Evolutionary conservation across 1,140 invertebrate species (phyloP), one percentile per base, ranked within the genome.

Genomic region (Drosophila oshimai): DNA sequence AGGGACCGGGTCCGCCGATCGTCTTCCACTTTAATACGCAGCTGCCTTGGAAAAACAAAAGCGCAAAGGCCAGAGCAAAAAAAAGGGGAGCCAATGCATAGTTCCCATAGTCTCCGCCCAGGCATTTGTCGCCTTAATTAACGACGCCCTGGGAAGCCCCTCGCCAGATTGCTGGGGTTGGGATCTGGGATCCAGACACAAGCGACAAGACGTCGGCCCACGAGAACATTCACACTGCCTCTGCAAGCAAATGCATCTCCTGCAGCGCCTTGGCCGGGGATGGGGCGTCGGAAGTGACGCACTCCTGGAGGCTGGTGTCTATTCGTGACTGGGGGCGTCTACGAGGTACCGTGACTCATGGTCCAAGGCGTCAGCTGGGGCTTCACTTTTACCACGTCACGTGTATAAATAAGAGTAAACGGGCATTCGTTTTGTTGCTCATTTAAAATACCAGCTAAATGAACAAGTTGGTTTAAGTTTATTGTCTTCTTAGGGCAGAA

Each of bases 231-330:
- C n/a, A n/a, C n/a, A n/a, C n/a, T 13, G 37, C 29, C 65, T 33
- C 20, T 22, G 10, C 62, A 74, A 74, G 78, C 78, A 83, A 84
- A 74, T 77, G 78, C 50, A 72, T 68, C 74, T 84, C 79, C 79
- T 79, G 79, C 71, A 74, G 79, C 47, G 80, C 13, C 7, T 15
- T n/a, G 7, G 6, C 7, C 26, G 18, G 26, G 26, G 22, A 12
- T 37, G 53, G 37, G 28, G 37, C 2, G 6, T 3, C 13, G 15
- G 39, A 17, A 39, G 22, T 46, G 29, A 37, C 42, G 45, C 62
- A 29, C 62, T 55, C 55, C 41, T 69, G 78, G 73, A 83, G 78
- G 69, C 58, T 65, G 58, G 10, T 51, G 33, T 44, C 53, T 22
- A 42, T 20, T 26, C 10, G 29, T 29, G 44, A 46, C 44, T 44